Conservation (phyloP, 2,113 vertebrate species). For the Platichthys stellatus region DNA sequence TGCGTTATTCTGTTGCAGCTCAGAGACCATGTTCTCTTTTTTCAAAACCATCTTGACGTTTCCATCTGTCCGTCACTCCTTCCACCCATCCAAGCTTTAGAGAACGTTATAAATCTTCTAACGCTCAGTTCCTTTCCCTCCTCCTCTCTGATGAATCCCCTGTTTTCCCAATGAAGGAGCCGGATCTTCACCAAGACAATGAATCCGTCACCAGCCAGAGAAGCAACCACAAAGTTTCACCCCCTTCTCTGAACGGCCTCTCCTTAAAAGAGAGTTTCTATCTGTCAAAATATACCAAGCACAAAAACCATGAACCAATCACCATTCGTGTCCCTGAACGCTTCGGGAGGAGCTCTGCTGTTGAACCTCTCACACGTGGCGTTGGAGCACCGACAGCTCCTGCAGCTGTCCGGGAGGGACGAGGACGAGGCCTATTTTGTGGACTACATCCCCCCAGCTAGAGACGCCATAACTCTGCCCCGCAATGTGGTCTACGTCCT, state of each 20-base stretch:
- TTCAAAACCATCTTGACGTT: constrained; percentile 12
- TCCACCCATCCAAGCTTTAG: neutral
- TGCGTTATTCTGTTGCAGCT: constrained; percentile 18
- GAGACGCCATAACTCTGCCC: constrained; percentile 60
- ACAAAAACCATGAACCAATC: constrained; percentile 42
- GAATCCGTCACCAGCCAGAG: constrained; percentile 21
- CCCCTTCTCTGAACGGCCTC: constrained; percentile 9
- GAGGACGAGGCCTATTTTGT: constrained; percentile 76
- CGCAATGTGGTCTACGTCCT: constrained; percentile 78
- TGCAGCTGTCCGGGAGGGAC: constrained; percentile 66
- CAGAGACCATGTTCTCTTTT: neutral
- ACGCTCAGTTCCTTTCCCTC: constrained; percentile 28
- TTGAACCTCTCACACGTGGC: constrained; percentile 50
- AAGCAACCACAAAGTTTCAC: constrained; percentile 10
- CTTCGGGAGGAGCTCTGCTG: constrained; percentile 39
- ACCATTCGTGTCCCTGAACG: constrained; percentile 31
- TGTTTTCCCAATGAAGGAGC: constrained; percentile 43
- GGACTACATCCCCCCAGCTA: constrained; percentile 75
- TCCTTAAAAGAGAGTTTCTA: constrained; percentile 20
- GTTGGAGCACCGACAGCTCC: constrained; percentile 63
- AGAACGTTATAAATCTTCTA: constrained; percentile 25
- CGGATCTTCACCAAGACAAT: constrained; percentile 21
- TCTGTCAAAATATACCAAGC: constrained; percentile 13
- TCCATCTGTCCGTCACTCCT: constrained; percentile 28
- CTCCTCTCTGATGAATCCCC: constrained; percentile 17